These are phyloP conservation scores for Lepus europaeus DNA, from an alignment of 2,113 vertebrate genomes.

Conservation along the genomic window DNA sequence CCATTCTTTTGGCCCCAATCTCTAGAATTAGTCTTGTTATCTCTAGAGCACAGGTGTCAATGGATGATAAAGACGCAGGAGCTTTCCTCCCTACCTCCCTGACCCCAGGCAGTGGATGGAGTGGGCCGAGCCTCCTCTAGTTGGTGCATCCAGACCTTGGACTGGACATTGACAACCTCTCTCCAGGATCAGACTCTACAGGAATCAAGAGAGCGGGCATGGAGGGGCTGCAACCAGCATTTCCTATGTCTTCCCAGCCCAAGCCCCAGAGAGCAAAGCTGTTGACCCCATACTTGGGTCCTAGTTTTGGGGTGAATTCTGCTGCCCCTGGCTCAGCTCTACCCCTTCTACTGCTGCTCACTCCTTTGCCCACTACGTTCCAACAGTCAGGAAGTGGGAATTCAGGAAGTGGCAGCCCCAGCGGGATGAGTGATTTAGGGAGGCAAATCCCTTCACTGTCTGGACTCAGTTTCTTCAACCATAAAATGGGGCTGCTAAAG, in stretches of 20 bases:
- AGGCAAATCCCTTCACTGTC: background rate
- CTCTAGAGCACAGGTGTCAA: slow-evolving; percentile 42
- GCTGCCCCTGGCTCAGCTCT: background rate
- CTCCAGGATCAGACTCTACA: background rate
- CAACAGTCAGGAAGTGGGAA: background rate
- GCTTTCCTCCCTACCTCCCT: background rate
- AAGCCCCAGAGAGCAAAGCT: background rate
- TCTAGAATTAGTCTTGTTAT: slow-evolving; percentile 47
- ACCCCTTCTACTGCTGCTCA: background rate
- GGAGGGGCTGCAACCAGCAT: background rate
- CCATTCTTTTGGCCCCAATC: background rate
- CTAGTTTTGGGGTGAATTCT: background rate
- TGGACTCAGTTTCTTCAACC: background rate
- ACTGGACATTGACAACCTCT: background rate
- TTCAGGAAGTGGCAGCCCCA: background rate
- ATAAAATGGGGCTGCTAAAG: background rate
- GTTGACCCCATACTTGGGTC: too few species aligned
- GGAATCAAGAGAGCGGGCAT: background rate
- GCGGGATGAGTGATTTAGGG: background rate
- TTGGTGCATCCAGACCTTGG: background rate
- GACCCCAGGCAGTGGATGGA: background rate
- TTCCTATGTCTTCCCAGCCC: background rate
- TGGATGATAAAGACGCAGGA: slow-evolving; percentile 13
- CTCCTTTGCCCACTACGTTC: background rate
- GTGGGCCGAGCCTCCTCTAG: background rate